Base-by-base conservation (phyloP, 2,797 vertebrate species). In the Phrynocephalus guinanensis region DNA sequence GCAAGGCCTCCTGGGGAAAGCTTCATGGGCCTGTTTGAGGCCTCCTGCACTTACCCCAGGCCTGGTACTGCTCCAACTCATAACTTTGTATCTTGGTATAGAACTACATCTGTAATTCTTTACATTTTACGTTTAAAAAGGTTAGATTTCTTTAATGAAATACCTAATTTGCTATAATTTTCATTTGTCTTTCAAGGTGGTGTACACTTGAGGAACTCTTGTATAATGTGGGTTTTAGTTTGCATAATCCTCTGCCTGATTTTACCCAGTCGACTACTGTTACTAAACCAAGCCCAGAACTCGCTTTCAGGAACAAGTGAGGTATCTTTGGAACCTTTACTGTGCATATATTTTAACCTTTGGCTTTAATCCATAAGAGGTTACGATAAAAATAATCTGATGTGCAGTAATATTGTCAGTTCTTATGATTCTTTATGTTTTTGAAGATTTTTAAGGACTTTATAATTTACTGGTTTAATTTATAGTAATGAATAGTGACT, bases 191-290 rank as follows among this genome's bases (percentile, higher is more conserved):
- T 93, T 92, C 24, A 73, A 93, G 92, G 87, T 80, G 91, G 86
- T 60, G 89, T 60, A 90, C 86, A 79, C 68, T 91, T 97, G 89
- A 97, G 96, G 95, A 96, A 93, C 93, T 85, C 94, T 85, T 97
- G 96, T 87, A 75, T 96, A 84, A 73, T 84, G 70, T 97, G 97
- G 76, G 63, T 72, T 30, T 71, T 89, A 24, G 16, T 76, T 4
- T 90, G 82, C 68, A 13, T 52, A 91, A 93, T 2, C 44, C 92
- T 93, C 30, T 92, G 96, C 38, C 77, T 94, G 79, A 50, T 92
- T 93, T 92, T 96, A 48, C 93, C 91, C 48, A 91, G 86, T 56
- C 96, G 96, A 33, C 91, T 94, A 86, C 89, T 97, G 91, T 90
- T 96, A 63, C 83, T 94, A 93, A 91, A 90, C 87, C 24, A 90